Evolutionary conservation across 2,888 invertebrate species (phyloP).

Genomic region (Nomada fabriciana): DNA sequence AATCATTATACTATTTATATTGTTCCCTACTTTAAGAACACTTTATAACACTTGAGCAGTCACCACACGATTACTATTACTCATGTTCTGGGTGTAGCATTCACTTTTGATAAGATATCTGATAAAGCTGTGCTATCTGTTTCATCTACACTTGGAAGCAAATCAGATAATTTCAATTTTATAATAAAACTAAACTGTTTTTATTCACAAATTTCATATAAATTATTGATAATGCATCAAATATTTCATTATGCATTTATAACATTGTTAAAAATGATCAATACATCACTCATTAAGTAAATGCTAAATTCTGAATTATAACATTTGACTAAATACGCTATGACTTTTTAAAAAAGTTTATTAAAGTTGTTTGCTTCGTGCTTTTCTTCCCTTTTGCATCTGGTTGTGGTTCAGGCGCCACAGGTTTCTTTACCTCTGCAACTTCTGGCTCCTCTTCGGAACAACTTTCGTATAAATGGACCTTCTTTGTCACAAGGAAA

Average conservation of each 20-base stretch:
- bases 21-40: neutral
- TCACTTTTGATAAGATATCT: constrained; percentile 75
- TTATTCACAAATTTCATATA: constrained; percentile 7
- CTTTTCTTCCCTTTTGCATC: constrained; percentile 63
- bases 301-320: constrained; percentile 1
- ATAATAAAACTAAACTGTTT: constrained; percentile 8
- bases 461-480: constrained; percentile 79
- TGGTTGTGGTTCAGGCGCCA: constrained; percentile 21
- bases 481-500: constrained; percentile 81
- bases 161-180: constrained; percentile 4
- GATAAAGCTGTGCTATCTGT: constrained; percentile 68
- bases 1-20: constrained; percentile 33
- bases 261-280: neutral
- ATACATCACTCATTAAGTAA: neutral
- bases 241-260: constrained; percentile 23
- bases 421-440: constrained; percentile 37
- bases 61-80: constrained; percentile 26
- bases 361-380: constrained; percentile 79
- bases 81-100: constrained; percentile 32
- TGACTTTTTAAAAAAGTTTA: constrained; percentile 81
- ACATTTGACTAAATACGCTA: constrained; percentile 55
- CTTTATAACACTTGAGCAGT: constrained; percentile 8
- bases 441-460: constrained; percentile 76
- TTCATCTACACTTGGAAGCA: constrained; percentile 29
- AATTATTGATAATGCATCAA: neutral